Conservation (phyloP, 2,113 vertebrate genomes). For the Mobula birostris region DNA sequence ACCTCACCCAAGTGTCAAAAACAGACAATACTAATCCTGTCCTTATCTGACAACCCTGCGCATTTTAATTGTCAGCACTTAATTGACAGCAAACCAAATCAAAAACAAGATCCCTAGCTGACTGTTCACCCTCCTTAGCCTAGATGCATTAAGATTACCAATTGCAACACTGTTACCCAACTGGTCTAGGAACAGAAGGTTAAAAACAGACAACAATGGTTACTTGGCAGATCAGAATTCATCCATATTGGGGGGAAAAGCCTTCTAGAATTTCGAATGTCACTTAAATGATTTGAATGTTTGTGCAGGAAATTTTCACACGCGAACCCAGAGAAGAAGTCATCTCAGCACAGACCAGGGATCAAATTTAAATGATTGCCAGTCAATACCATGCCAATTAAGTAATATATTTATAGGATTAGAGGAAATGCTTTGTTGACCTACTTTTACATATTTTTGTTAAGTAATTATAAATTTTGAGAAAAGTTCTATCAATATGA, state of each 20-base stretch:
- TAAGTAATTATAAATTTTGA: neutral
- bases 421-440: neutral
- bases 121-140: neutral
- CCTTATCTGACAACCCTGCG: too few relatives aligned
- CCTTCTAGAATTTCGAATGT: neutral
- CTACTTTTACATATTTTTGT: neutral
- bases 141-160: neutral
- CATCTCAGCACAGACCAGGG: neutral
- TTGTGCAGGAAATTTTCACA: neutral
- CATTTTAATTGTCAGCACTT: neutral
- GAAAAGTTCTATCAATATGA: neutral
- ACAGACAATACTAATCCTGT: neutral
- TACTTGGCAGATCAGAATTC: neutral
- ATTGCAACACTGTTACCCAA: neutral
- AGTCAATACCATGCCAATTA: neutral
- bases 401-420: neutral
- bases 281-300: constrained; percentile 1
- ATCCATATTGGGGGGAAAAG: neutral
- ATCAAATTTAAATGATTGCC: neutral
- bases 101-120: neutral
- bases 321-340: neutral
- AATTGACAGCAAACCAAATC: neutral
- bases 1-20: neutral
- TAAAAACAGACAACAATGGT: neutral
- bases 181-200: neutral